Evolutionary conservation across 2,888 invertebrate species (phyloP).

Genomic region (Philereme transversata): DNA sequence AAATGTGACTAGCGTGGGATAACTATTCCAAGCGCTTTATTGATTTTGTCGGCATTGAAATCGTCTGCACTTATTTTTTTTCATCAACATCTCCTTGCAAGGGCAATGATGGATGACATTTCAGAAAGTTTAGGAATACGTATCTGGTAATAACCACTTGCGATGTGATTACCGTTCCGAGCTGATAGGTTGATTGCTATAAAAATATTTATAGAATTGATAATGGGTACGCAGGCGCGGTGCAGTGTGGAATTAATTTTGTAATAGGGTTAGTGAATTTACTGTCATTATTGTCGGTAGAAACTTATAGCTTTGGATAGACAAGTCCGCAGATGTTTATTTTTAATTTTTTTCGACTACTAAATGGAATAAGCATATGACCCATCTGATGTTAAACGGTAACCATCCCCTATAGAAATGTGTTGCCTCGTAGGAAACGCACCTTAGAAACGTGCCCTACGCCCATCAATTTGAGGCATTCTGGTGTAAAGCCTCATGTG

Average conservation of each 20-base stretch:
- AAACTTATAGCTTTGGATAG: slow-evolving; percentile 18
- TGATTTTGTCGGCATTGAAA: slow-evolving; percentile 32
- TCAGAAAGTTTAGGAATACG: slow-evolving; percentile 60
- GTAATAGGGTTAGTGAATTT: slow-evolving; percentile 44
- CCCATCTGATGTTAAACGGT: too few species aligned
- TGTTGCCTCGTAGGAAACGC: too few species aligned
- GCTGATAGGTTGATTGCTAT: slow-evolving; percentile 73
- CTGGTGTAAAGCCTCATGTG: too few species aligned
- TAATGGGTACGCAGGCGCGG: slow-evolving; percentile 42
- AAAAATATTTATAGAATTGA: slow-evolving; percentile 72
- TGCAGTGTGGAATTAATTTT: slow-evolving; percentile 47
- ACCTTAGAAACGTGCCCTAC: too few species aligned
- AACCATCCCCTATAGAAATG: too few species aligned
- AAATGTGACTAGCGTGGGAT: slow-evolving; percentile 16
- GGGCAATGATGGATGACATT: slow-evolving; percentile 62
- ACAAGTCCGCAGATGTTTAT: slow-evolving; percentile 1
- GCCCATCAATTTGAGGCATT: too few species aligned
- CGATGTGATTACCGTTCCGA: slow-evolving; percentile 61
- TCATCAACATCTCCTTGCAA: slow-evolving; percentile 36
- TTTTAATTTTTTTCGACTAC: neutral
- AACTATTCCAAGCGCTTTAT: slow-evolving; percentile 20
- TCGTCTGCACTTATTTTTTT: slow-evolving; percentile 26
- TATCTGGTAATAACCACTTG: slow-evolving; percentile 60
- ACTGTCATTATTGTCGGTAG: slow-evolving; percentile 30
- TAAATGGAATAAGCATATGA: too few species aligned